Evolutionary conservation across 2,113 vertebrate species (phyloP), one percentile per base, ranked within the genome.

Genomic region (Oryzias melastigma): DNA sequence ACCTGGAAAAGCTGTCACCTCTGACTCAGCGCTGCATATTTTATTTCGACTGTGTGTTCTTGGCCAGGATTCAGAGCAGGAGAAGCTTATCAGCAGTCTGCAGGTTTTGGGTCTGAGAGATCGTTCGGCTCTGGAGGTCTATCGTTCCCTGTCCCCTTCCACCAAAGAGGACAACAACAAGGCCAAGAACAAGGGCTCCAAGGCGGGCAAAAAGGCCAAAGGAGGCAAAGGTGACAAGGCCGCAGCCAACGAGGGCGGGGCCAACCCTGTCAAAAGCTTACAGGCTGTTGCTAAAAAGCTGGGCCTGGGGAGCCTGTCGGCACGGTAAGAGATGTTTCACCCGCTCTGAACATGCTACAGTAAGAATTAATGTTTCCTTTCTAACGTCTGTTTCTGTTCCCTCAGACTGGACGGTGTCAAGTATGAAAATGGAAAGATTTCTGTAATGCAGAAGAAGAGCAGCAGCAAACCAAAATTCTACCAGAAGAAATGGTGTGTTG

Each of bases 201-300:
- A 93, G 75, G 75, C 87, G 63, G 90, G 91, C 58, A 99, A 93
- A 84, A 99, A 95, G 85, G 85, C 80, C 61, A 96, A 92, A 90
- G 89, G 66, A 60, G 63, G 84, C 64, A 94, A 91, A 88, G 85
- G 64, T 78, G 61, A 71, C 70, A 90, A 85, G 68, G 90, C 92
- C 0, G 52, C 72, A 49, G 57, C 71, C 67, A 72, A 68, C 0
- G 87, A 86, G 35, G 89, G 92, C 71, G 87, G 92, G 61, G 78
- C 67, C 62, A 94, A 94, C 80, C 93, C 95, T 24, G 87, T 99
- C 57, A 96, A 93, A 92, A 92, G 90, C 85, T 82, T 99, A 70
- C 97, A 98, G 78, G 92, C 71, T 53, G 78, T 93, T 54, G 95
- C 96, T 64, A 95, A 93, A 74, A 97, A 94, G 77, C 95, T 98